These are phyloP conservation scores for Sebastolobus alascanus DNA, from an alignment of 2,797 vertebrate species.

Conservation along the genomic window DNA sequence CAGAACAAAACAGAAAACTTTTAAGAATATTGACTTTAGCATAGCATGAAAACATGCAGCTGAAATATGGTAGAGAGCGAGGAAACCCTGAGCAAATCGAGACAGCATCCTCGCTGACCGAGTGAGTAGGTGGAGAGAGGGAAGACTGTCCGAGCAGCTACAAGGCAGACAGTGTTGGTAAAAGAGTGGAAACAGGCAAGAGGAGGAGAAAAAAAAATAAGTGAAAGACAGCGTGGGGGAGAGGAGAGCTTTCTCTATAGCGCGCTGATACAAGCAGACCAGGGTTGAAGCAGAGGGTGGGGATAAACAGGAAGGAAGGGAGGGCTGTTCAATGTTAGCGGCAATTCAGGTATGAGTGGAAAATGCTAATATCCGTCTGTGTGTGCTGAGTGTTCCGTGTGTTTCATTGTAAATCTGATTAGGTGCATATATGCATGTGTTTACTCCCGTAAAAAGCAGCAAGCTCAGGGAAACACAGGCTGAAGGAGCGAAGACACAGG, in stretches of 20 bases:
- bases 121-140: slow-evolving; percentile 20
- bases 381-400: slow-evolving; percentile 6
- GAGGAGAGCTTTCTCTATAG: slow-evolving; percentile 44
- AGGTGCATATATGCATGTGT: slow-evolving; percentile 23
- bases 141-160: slow-evolving; percentile 29
- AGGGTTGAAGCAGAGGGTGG: slow-evolving; percentile 46
- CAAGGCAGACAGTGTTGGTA: slow-evolving; percentile 17
- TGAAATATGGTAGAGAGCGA: not conserved
- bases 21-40: not conserved
- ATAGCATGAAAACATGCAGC: not conserved
- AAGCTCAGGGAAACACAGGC: slow-evolving; percentile 5
- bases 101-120: slow-evolving; percentile 24
- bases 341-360: slow-evolving; percentile 69
- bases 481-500: slow-evolving; percentile 22
- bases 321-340: slow-evolving; percentile 72
- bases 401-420: slow-evolving; percentile 18
- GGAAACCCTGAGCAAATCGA: slow-evolving; percentile 22
- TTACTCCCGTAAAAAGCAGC: slow-evolving; percentile 22
- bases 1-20: not conserved
- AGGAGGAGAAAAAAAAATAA: slow-evolving; percentile 9
- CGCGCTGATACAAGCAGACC: slow-evolving; percentile 43
- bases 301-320: slow-evolving; percentile 13
- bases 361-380: slow-evolving; percentile 23
- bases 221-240: slow-evolving; percentile 32
- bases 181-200: slow-evolving; percentile 29